phyloP scores from a whole-genome alignment of 2,797 vertebrate species.

The Hoplostethus mediterraneus region DNA sequence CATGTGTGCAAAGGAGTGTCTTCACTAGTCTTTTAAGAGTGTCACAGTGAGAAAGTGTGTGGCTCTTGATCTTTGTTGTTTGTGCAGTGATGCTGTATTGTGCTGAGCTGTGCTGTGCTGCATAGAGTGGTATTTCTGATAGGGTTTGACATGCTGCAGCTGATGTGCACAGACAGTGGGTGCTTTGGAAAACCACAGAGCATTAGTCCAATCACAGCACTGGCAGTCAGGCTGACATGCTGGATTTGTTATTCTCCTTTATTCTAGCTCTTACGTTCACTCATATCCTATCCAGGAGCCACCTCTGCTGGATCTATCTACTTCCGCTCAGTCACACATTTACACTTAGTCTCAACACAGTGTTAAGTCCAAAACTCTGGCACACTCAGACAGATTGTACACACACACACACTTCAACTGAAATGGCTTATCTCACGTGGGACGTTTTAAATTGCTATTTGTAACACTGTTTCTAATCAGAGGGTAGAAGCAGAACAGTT shows the following conservation, averaged over 20 bases:
- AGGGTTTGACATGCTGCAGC: constrained; percentile 66
- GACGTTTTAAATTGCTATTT: constrained; percentile 68
- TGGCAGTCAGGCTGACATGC: constrained; percentile 80
- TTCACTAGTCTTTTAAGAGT: constrained; percentile 62
- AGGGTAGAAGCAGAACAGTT: constrained; percentile 58
- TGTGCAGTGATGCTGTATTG: constrained; percentile 56
- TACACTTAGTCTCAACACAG: constrained; percentile 2
- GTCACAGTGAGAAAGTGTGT: constrained; percentile 53
- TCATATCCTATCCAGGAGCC: constrained; percentile 62
- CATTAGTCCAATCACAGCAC: constrained; percentile 81
- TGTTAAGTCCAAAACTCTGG: constrained; percentile 11
- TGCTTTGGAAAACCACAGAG: constrained; percentile 67
- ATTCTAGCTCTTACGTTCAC: constrained; percentile 60
- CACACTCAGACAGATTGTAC: constrained; percentile 5
- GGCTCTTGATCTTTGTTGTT: constrained; percentile 74
- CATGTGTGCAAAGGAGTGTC: constrained; percentile 31
- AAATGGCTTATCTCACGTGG: constrained; percentile 40
- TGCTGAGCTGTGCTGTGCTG: constrained; percentile 59
- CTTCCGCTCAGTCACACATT: constrained; percentile 43
- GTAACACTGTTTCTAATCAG: constrained; percentile 69
- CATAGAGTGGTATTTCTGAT: constrained; percentile 70
- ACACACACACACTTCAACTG: constrained; percentile 30
- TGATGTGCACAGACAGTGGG: constrained; percentile 67
- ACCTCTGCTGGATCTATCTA: constrained; percentile 63
- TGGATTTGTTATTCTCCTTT: constrained; percentile 75